Percentiles rank a stretch among this genome's conserved stretches.
Conservation (phyloP, 2,888 invertebrate species). For the Nemoura dubitans region DNA sequence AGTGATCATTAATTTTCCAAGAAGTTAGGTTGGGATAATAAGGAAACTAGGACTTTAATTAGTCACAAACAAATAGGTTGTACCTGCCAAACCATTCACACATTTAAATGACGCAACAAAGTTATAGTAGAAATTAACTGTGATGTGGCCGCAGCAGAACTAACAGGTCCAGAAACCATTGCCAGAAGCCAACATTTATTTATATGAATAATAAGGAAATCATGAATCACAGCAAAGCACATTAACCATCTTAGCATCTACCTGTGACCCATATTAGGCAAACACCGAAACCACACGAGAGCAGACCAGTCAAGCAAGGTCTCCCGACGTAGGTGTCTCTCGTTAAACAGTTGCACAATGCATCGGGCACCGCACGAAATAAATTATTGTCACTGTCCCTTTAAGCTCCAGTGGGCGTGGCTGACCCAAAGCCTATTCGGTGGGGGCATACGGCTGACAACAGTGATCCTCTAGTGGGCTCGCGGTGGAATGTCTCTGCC, state of each 20-base stretch:
- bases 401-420: neutral
- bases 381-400: neutral
- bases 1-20: no score
- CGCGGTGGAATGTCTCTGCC: constrained; percentile 16
- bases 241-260: neutral
- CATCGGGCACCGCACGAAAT: neutral
- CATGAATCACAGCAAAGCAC: neutral
- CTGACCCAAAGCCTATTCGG: no score
- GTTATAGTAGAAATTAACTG: neutral
- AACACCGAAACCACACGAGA: neutral
- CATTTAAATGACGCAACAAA: neutral
- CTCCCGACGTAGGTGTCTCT: neutral
- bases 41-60: no score
- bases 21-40: no score
- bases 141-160: no score
- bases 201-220: neutral
- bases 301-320: neutral
- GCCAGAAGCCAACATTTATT: neutral
- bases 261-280: neutral
- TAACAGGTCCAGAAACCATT: neutral
- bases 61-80: no score
- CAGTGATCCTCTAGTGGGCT: neutral
- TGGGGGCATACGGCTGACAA: neutral
- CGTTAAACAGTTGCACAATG: neutral
- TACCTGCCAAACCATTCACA: no score